Evolutionary conservation across 37 sponge, comb jelly and placozoan genomes (phyloP).

Genomic region (Tethya wilhelma): DNA sequence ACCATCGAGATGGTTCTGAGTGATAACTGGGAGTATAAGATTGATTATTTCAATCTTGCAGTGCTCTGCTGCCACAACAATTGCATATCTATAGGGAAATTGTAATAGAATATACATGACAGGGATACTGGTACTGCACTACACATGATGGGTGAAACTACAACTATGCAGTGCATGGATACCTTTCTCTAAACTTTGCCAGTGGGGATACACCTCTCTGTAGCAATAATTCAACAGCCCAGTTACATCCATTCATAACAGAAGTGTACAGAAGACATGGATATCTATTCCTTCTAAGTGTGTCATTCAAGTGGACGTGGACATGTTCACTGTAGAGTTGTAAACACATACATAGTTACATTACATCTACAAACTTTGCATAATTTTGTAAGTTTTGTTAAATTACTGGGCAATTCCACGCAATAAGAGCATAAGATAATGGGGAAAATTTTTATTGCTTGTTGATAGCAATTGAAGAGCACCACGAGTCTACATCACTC

Average conservation of each 20-base stretch:
- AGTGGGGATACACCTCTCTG: slow-evolving; percentile 25
- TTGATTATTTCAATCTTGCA: slow-evolving; percentile 24
- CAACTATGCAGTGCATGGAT: not conserved
- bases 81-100: slow-evolving; percentile 9
- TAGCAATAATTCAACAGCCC: slow-evolving; percentile 26
- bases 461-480: too few species aligned
- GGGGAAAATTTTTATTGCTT: too few species aligned
- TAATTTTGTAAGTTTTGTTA: too few species aligned
- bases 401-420: too few species aligned
- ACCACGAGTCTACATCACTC: too few species aligned
- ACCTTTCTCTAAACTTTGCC: not conserved
- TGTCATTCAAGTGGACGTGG: too few species aligned
- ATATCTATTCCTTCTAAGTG: not conserved
- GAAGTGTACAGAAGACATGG: slow-evolving; percentile 23
- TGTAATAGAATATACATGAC: not conserved
- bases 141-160: not conserved
- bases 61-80: slow-evolving; percentile 12
- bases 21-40: not conserved
- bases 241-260: slow-evolving; percentile 16
- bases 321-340: too few species aligned
- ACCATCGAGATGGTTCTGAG: not conserved
- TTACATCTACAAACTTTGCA: too few species aligned
- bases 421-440: too few species aligned
- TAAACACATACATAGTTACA: too few species aligned
- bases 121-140: not conserved